Evolutionary conservation across 2,888 invertebrate species (phyloP).

Genomic region (Spisula subtruncata): DNA sequence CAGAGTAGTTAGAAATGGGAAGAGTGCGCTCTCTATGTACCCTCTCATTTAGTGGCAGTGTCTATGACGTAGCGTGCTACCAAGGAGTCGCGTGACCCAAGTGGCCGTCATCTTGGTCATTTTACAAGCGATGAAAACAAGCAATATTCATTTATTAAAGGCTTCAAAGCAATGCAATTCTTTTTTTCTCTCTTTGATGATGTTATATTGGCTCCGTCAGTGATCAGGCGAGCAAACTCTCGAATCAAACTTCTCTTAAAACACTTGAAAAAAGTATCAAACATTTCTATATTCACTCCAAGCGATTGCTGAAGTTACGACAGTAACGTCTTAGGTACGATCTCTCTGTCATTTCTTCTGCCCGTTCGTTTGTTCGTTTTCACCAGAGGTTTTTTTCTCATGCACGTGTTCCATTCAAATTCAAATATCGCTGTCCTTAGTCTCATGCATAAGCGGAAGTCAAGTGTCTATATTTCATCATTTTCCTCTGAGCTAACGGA

Average conservation of each 20-base stretch:
- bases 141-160: slow-evolving; percentile 46
- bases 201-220: neutral
- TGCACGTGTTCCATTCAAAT: no score
- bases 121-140: slow-evolving; percentile 38
- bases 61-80: slow-evolving; percentile 24
- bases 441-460: no score
- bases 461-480: no score
- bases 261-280: neutral
- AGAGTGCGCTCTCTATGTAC: slow-evolving; percentile 18
- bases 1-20: slow-evolving; percentile 7
- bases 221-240: neutral
- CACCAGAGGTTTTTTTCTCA: no score
- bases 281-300: no score
- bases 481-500: no score
- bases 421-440: no score
- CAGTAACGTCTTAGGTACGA: no score
- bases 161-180: slow-evolving; percentile 36
- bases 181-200: slow-evolving; percentile 39
- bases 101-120: slow-evolving; percentile 46
- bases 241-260: neutral
- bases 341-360: neutral
- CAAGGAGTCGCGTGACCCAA: slow-evolving; percentile 41
- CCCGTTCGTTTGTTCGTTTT: neutral
- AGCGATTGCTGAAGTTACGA: no score
- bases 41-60: slow-evolving; percentile 45